These are phyloP conservation scores for Petrophora chlorosata DNA, from an alignment of 2,888 invertebrate genomes.

Conservation along the genomic window DNA sequence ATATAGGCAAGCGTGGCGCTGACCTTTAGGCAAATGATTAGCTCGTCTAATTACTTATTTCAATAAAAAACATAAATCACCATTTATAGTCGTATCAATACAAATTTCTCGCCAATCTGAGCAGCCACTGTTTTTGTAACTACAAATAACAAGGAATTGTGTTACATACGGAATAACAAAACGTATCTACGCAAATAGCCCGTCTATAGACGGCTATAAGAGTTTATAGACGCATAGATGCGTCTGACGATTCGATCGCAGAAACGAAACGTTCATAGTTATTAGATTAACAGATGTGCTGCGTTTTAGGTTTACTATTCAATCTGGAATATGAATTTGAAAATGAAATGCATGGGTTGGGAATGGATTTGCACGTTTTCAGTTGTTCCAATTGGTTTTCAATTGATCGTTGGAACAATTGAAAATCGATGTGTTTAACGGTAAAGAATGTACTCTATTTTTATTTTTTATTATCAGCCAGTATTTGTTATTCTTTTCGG, in stretches of 20 bases:
- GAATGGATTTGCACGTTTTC: neutral
- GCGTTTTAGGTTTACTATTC: constrained; percentile 3
- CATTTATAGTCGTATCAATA: too few species aligned
- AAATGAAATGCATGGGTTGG: neutral
- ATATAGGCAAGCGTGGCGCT: too few species aligned
- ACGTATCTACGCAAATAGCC: constrained; percentile 61
- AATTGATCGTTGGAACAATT: too few species aligned
- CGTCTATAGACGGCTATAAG: constrained; percentile 37
- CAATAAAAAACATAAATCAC: too few species aligned
- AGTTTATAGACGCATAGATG: too few species aligned
- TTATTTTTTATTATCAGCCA: too few species aligned
- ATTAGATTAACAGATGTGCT: constrained; percentile 20
- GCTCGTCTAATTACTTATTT: too few species aligned
- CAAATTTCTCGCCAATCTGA: neutral
- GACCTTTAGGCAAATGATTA: too few species aligned
- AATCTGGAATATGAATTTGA: constrained; percentile 10
- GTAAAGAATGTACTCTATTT: too few species aligned
- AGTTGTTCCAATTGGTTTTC: too few species aligned
- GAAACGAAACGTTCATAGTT: constrained; percentile 20
- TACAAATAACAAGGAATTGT: constrained; percentile 51
- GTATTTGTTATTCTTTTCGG: too few species aligned
- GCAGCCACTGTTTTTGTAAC: constrained; percentile 23
- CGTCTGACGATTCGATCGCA: constrained; percentile 50
- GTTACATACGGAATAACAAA: constrained; percentile 63
- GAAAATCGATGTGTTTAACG: too few species aligned